A percentile compares a stretch with the other conserved stretches of the same genome.
Conservation (phyloP, 2,888 invertebrate genomes). For the Rhagonycha lutea region DNA sequence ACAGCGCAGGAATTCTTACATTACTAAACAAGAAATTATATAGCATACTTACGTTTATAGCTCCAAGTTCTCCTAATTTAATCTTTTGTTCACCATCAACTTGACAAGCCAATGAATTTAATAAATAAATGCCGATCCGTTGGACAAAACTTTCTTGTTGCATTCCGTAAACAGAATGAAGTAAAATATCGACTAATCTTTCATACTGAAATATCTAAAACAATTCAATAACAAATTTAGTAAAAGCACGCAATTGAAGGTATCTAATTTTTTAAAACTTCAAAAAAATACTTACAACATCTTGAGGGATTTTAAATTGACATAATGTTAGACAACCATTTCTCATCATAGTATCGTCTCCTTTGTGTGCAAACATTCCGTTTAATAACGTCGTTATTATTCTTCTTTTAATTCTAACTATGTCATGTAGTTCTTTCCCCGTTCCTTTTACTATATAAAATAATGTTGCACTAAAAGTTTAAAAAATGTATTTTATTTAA, state of each 20-base stretch:
- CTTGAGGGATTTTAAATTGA: constrained; percentile 92
- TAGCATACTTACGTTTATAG: constrained; percentile 69
- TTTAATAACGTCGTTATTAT: constrained; percentile 83
- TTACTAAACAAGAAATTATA: background rate
- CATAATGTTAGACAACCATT: constrained; percentile 95
- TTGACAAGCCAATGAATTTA: constrained; percentile 95
- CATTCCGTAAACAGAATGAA: constrained; percentile 80
- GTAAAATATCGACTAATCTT: constrained; percentile 78
- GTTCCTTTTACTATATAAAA: constrained; percentile 93
- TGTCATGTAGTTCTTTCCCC: constrained; percentile 71
- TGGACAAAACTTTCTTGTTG: constrained; percentile 92
- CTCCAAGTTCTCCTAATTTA: constrained; percentile 87
- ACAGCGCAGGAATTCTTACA: too few species aligned
- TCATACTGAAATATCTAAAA: constrained; percentile 86
- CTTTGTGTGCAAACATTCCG: constrained; percentile 84
- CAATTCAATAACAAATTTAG: background rate
- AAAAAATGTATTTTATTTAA: background rate
- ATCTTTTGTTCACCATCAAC: constrained; percentile 93
- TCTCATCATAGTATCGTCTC: constrained; percentile 92
- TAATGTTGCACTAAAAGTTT: constrained; percentile 77
- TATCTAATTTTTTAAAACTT: background rate
- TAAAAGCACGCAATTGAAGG: background rate
- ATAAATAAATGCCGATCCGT: constrained; percentile 89
- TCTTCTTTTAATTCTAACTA: constrained; percentile 72
- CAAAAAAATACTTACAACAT: constrained; percentile 72